phyloP scores from a whole-genome alignment of 2,888 invertebrate species.

The Allygus modestus region DNA sequence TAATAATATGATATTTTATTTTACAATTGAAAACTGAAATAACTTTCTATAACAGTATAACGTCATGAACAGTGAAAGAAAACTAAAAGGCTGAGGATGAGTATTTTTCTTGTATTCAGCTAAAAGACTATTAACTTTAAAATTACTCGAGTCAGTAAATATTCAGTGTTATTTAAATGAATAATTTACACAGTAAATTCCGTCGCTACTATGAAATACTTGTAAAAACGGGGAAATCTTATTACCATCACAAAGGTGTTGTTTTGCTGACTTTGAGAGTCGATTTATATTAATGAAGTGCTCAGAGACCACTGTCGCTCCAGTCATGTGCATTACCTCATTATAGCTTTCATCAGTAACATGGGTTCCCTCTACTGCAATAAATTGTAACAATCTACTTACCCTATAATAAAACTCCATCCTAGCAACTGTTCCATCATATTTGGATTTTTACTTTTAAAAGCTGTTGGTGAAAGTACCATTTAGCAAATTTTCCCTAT shows the following conservation, averaged over 20 bases:
- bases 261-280: constrained; percentile 6
- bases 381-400: too few relatives aligned
- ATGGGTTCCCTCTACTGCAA: too few relatives aligned
- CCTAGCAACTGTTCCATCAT: too few relatives aligned
- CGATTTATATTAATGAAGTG: constrained; percentile 20
- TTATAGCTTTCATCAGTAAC: not conserved
- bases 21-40: too few relatives aligned
- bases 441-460: too few relatives aligned
- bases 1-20: too few relatives aligned
- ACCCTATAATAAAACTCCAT: too few relatives aligned
- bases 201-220: not conserved
- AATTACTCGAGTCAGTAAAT: not conserved
- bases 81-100: too few relatives aligned
- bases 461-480: too few relatives aligned
- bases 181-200: not conserved
- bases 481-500: too few relatives aligned
- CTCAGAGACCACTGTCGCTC: not conserved
- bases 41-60: too few relatives aligned
- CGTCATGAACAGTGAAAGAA: too few relatives aligned
- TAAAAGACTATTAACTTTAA: not conserved
- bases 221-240: not conserved
- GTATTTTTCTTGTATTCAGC: not conserved
- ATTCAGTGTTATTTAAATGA: not conserved
- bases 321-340: not conserved
- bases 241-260: constrained; percentile 23